A percentile compares a stretch with the other conserved stretches of the same genome.
Evolutionary conservation across 2,888 invertebrate species (phyloP).

Genomic region (Conops quadrifasciatus): DNA sequence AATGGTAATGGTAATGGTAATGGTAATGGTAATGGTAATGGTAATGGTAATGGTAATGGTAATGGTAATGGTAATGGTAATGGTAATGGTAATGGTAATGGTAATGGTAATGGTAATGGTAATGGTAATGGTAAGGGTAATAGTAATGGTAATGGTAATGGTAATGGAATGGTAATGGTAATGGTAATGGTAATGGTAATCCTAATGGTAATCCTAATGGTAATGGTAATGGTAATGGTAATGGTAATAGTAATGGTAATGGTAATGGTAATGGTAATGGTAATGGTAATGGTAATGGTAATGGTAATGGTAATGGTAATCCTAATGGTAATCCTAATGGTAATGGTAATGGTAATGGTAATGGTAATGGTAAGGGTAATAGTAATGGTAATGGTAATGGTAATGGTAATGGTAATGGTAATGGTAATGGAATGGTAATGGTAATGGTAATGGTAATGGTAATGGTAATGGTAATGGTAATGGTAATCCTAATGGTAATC

Average conservation of each 20-base stretch:
- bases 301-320: neutral
- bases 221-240: neutral
- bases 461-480: no score
- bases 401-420: neutral
- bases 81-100: no score
- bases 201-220: no score
- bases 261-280: neutral
- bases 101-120: no score
- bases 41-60: no score
- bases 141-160: neutral
- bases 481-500: no score
- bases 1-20: no score
- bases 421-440: neutral
- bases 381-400: neutral
- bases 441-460: neutral
- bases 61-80: no score
- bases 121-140: no score
- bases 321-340: neutral
- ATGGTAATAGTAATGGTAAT: neutral
- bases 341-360: neutral
- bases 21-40: no score
- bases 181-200: neutral
- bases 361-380: neutral
- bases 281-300: neutral
- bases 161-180: neutral